Evolutionary conservation across 2,113 vertebrate species (phyloP), one percentile per base, ranked within the genome.

Genomic region (Alosa alosa): DNA sequence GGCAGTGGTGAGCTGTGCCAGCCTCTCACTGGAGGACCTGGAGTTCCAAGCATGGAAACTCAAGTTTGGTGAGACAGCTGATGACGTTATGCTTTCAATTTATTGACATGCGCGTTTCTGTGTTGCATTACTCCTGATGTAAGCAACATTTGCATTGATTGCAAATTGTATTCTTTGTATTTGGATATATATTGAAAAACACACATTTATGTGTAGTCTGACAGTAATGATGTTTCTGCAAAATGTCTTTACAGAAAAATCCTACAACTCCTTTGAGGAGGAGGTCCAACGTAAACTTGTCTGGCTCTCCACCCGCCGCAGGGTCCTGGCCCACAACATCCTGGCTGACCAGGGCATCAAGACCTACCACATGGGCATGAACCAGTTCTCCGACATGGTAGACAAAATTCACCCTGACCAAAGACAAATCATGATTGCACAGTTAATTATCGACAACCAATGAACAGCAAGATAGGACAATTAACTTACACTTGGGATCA

Each of bases 11-110:
- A 93, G 86, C 81, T 90, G 92, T 78, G 72, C 72, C 31, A 78
- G 72, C 72, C 31, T 78, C 72, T 78, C 94, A 39, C 87, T 95
- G 89, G 95, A 96, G 81, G 95, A 96, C 81, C 90, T 95, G 87
- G 95, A 96, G 92, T 96, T 96, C 88, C 92, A 94, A 0, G 92
- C 92, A 45, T 96, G 95, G 95, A 95, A 95, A 87, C 89, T 94
- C 4, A 94, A 94, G 83, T 95, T 94, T 93, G 72, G 72, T 78
- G 31, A 78, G 72, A 17, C 0, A 6, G 72, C 15, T 36, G 11
- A 75, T 13, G 31, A 31, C 31, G 31, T 36, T 6, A 11, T 68
- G 9, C 1, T 31, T 25, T 31, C 3, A 9, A 8, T 68, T 7
- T 13, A 31, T 11, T 22, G 55, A 60, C 55, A 60, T 20, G 18